A percentile compares a stretch with the other conserved stretches of the same genome.
Conservation (phyloP, 2,888 invertebrate species). For the Pollenia labialis region DNA sequence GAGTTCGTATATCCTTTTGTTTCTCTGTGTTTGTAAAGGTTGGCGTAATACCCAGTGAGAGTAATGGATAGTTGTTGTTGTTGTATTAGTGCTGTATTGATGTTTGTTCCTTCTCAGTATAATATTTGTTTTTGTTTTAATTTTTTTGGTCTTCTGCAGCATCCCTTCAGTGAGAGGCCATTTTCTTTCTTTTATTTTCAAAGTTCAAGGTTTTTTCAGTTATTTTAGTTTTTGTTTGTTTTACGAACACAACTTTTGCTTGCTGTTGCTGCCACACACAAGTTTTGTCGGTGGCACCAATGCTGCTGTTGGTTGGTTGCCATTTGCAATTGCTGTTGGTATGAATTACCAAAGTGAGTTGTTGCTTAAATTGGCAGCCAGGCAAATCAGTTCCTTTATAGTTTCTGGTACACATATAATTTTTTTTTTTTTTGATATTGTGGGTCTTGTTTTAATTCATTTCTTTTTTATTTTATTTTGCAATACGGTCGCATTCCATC, state of each 20-base stretch:
- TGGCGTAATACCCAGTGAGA: background rate
- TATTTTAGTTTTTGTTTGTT: constrained; percentile 29
- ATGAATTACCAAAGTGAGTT: constrained; percentile 60
- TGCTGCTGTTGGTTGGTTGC: constrained; percentile 15
- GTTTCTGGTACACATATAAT: background rate
- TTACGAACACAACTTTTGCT: constrained; percentile 33
- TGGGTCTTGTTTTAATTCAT: constrained; percentile 35
- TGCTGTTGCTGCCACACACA: background rate
- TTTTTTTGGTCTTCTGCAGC: constrained; percentile 36
- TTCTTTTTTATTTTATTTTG: constrained; percentile 22
- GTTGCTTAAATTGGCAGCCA: constrained; percentile 65
- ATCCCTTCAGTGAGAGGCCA: constrained; percentile 61
- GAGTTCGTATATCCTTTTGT: background rate
- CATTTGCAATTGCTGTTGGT: constrained; percentile 26
- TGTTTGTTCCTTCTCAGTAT: constrained; percentile 39
- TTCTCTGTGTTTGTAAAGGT: background rate
- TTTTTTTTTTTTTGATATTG: constrained; percentile 16
- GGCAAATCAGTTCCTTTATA: constrained; percentile 3
- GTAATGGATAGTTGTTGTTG: constrained; percentile 30
- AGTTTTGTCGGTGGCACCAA: background rate
- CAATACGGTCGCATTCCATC: constrained; percentile 33
- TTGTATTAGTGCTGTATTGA: constrained; percentile 26
- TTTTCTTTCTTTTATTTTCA: constrained; percentile 60
- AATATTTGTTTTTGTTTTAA: constrained; percentile 15
- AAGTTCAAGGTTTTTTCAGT: constrained; percentile 69